These are phyloP conservation scores for Nasonia giraulti DNA, from an alignment of 1,140 invertebrate species.

Conservation along the genomic window DNA sequence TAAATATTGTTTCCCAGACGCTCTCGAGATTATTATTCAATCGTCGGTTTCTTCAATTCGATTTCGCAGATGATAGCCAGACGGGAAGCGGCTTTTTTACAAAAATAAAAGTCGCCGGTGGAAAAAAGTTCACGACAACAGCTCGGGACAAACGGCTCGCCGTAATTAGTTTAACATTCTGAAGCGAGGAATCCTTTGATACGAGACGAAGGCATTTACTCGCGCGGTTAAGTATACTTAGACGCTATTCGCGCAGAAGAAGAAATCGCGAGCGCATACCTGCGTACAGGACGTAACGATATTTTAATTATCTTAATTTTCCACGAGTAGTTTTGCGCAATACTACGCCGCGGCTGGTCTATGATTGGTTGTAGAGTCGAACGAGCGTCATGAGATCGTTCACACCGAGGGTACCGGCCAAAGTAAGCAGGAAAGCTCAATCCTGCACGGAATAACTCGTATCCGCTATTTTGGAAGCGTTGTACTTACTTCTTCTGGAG, in stretches of 20 bases:
- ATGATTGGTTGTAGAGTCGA: constrained; percentile 18
- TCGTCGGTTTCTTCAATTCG: no score
- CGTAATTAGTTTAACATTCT: no score
- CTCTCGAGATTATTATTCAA: no score
- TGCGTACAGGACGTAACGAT: constrained; percentile 28
- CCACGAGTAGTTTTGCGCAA: constrained; percentile 27
- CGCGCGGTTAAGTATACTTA: background rate
- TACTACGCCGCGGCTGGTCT: background rate
- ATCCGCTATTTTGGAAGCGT: constrained; percentile 3
- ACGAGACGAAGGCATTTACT: no score
- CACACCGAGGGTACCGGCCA: background rate
- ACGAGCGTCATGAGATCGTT: constrained; percentile 30
- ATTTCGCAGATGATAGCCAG: no score
- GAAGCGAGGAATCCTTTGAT: no score
- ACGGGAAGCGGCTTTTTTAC: no score
- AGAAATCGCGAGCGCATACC: background rate
- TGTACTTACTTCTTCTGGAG: background rate
- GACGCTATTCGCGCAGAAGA: background rate
- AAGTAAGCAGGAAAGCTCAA: constrained; percentile 31
- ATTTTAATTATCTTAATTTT: constrained; percentile 43
- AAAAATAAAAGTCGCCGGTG: no score
- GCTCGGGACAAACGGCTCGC: no score
- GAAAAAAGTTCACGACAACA: no score
- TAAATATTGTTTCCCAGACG: no score
- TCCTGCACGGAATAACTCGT: constrained; percentile 19